phyloP scores from a whole-genome alignment of 2,888 invertebrate genomes.

The Opisthograptis luteolata region DNA sequence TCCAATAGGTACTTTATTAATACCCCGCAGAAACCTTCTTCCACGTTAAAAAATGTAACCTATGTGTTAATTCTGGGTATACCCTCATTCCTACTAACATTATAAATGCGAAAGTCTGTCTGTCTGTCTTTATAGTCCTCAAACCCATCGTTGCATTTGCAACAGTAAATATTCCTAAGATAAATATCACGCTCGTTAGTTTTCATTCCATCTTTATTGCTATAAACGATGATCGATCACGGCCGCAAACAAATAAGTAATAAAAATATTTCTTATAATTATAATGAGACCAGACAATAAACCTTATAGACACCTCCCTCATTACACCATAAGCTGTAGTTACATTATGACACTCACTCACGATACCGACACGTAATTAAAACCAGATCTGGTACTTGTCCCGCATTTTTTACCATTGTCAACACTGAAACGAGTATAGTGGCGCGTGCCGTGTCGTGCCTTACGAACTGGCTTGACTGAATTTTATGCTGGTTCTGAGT shows the following conservation, averaged over 20 bases:
- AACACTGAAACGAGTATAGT: constrained; percentile 29
- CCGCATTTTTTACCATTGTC: constrained; percentile 61
- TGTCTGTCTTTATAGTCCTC: too few species aligned
- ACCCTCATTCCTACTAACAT: too few species aligned
- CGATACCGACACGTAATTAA: constrained; percentile 33
- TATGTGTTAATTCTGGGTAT: too few species aligned
- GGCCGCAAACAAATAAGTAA: constrained; percentile 1
- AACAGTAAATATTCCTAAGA: too few species aligned
- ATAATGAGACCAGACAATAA: constrained; percentile 2
- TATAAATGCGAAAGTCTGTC: too few species aligned
- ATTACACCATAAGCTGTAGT: constrained; percentile 1
- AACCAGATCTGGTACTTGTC: constrained; percentile 35
- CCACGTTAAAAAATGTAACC: too few species aligned
- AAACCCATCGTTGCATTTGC: too few species aligned
- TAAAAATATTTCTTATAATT: constrained; percentile 1
- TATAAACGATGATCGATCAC: not conserved
- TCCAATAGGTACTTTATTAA: too few species aligned
- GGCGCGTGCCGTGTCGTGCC: constrained; percentile 30
- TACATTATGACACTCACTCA: constrained; percentile 29
- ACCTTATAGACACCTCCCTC: constrained; percentile 3
- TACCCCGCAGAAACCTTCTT: too few species aligned
- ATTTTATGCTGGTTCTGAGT: not conserved
- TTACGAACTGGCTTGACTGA: constrained; percentile 2
- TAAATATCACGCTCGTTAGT: too few species aligned
- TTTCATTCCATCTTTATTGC: too few species aligned